Conservation (phyloP, 2,888 invertebrate genomes). For the Leptopterna dolabrata region DNA sequence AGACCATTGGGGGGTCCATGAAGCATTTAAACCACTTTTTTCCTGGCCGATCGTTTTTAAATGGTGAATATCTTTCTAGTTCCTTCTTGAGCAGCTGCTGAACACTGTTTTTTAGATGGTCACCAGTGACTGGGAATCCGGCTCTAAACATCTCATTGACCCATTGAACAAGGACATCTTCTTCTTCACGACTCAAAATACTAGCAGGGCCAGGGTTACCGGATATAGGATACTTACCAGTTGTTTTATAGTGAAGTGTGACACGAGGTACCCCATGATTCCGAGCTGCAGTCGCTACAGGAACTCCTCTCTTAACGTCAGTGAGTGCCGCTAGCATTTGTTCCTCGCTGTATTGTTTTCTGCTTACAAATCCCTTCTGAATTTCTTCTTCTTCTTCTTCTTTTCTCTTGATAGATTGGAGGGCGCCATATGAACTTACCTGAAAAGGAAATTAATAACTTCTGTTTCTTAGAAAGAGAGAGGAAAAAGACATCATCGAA, state of each 20-base stretch:
- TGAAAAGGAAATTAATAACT: background rate
- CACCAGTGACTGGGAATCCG: background rate
- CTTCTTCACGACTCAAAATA: background rate
- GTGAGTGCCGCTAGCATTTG: no score
- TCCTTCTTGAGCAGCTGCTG: background rate
- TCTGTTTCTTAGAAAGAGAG: background rate
- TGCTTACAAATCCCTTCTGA: constrained; percentile 10
- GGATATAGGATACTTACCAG: background rate
- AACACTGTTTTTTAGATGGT: constrained; percentile 15
- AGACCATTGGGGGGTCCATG: background rate
- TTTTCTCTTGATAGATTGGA: background rate
- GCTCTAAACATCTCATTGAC: constrained; percentile 6
- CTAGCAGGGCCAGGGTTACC: background rate
- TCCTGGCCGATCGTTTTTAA: no score
- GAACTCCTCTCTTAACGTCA: background rate
- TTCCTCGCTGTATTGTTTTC: background rate
- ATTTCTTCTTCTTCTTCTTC: constrained; percentile 1
- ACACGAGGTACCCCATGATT: no score
- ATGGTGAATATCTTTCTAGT: background rate
- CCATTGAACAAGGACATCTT: no score
- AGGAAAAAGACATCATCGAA: background rate
- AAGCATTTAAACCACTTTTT: background rate
- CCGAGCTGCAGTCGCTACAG: no score
- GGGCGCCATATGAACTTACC: background rate
- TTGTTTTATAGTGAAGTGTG: background rate